These are phyloP conservation scores for Enteromius fasciolatus DNA, from an alignment of 2,797 vertebrate species.

Conservation along the genomic window DNA sequence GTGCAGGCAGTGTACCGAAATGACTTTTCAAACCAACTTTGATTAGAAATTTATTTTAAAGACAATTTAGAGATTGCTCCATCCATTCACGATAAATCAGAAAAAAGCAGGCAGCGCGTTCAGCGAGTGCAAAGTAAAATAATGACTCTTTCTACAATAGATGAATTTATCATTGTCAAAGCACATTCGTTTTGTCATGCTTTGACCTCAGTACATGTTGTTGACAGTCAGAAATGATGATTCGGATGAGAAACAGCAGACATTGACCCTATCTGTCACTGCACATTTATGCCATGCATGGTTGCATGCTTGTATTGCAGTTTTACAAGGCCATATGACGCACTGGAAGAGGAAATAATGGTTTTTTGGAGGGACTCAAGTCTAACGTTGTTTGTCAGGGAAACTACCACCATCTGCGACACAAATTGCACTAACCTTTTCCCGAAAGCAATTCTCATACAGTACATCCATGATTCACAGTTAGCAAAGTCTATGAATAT, in stretches of 20 bases:
- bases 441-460: constrained; percentile 18
- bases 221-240: constrained; percentile 17
- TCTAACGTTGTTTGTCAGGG: constrained; percentile 31
- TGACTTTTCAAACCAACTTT: neutral
- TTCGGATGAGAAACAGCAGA: constrained; percentile 30
- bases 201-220: constrained; percentile 34
- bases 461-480: constrained; percentile 13
- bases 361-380: neutral
- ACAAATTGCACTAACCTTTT: constrained; percentile 52
- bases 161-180: constrained; percentile 33
- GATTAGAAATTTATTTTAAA: constrained; percentile 34
- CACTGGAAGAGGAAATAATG: neutral
- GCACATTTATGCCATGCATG: constrained; percentile 32
- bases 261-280: constrained; percentile 29
- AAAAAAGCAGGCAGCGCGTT: neutral
- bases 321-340: neutral
- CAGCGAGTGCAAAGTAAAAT: neutral
- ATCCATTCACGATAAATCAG: constrained; percentile 18
- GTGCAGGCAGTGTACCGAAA: constrained; percentile 8
- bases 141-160: constrained; percentile 20
- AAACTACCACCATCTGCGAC: constrained; percentile 5
- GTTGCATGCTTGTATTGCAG: constrained; percentile 19
- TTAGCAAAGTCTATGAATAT: neutral
- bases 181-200: constrained; percentile 4
- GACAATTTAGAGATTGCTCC: neutral